A percentile compares a stretch with the other conserved stretches of the same genome.
Evolutionary conservation across 2,113 vertebrate genomes (phyloP).

Genomic region (Spea multiplicata): DNA sequence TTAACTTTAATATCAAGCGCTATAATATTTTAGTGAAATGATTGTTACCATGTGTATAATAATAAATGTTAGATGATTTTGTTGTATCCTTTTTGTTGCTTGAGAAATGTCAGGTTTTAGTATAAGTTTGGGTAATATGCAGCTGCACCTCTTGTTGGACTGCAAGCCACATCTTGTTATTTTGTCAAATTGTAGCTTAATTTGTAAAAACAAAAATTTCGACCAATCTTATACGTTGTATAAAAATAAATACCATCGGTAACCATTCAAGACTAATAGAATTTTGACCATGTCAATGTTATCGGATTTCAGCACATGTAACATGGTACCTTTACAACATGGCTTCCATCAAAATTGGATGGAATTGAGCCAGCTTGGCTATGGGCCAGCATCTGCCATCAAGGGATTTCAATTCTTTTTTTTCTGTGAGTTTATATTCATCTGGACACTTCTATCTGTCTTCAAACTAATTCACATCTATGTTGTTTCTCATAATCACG

Average conservation of each 20-base stretch:
- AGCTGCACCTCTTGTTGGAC: too few relatives aligned
- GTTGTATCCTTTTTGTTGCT: not conserved
- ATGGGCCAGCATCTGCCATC: constrained; percentile 25
- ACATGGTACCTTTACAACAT: not conserved
- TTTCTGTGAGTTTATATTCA: constrained; percentile 8
- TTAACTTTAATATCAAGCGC: not conserved
- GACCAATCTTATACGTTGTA: too few relatives aligned
- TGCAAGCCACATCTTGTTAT: too few relatives aligned
- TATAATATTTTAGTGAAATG: not conserved
- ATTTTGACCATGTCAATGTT: too few relatives aligned
- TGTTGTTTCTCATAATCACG: constrained; percentile 16
- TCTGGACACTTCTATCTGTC: constrained; percentile 28
- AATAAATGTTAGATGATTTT: not conserved
- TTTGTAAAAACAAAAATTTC: too few relatives aligned
- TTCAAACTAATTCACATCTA: not conserved
- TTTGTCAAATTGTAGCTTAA: too few relatives aligned
- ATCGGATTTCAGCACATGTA: not conserved
- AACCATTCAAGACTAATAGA: too few relatives aligned
- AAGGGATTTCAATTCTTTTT: constrained; percentile 7
- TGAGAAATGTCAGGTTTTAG: not conserved
- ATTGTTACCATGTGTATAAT: not conserved
- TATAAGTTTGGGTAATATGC: not conserved
- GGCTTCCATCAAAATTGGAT: constrained; percentile 8
- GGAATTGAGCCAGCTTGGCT: not conserved
- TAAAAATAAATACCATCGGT: too few relatives aligned